These are phyloP conservation scores for Keiferia lycopersicella DNA, from an alignment of 2,888 invertebrate species.

Conservation along the genomic window DNA sequence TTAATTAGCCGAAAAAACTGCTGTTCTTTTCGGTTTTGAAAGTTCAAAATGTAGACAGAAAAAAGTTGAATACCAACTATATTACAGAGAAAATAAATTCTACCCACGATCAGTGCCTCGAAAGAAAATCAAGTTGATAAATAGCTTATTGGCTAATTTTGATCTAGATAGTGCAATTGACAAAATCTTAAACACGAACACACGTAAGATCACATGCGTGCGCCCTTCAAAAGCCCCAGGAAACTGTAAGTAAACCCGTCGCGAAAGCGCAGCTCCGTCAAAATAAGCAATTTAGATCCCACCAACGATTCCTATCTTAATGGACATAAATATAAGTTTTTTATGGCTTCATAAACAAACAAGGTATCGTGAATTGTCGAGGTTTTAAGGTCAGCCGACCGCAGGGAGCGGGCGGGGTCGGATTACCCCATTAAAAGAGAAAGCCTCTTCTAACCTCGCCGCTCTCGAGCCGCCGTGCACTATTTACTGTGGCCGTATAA, in stretches of 20 bases:
- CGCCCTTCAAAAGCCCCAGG: conserved; percentile 34
- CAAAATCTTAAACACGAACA: background rate
- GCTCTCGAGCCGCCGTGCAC: conserved; percentile 43
- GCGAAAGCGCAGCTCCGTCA: conserved; percentile 41
- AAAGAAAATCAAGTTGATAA: too few species aligned
- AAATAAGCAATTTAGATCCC: conserved; percentile 30
- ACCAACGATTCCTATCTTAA: conserved; percentile 33
- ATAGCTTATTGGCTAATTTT: background rate
- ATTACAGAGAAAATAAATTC: too few species aligned
- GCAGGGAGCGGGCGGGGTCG: conserved; percentile 70
- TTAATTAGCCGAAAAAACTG: too few species aligned
- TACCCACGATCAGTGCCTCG: too few species aligned
- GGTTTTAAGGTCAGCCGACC: conserved; percentile 71
- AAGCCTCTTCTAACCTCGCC: conserved; percentile 54
- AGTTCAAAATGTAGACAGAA: too few species aligned
- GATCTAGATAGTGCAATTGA: too few species aligned
- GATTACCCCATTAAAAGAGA: conserved; percentile 59
- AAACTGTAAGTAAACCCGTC: conserved; percentile 31
- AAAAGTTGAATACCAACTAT: too few species aligned
- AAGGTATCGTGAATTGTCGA: conserved; percentile 44
- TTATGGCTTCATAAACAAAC: conserved; percentile 61
- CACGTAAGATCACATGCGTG: conserved; percentile 1
- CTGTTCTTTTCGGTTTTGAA: too few species aligned
- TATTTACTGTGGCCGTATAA: conserved; percentile 51
- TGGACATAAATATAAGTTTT: conserved; percentile 41